Base-by-base conservation (phyloP, 2,888 invertebrate genomes). In the Rhorus exstirpatorius region DNA sequence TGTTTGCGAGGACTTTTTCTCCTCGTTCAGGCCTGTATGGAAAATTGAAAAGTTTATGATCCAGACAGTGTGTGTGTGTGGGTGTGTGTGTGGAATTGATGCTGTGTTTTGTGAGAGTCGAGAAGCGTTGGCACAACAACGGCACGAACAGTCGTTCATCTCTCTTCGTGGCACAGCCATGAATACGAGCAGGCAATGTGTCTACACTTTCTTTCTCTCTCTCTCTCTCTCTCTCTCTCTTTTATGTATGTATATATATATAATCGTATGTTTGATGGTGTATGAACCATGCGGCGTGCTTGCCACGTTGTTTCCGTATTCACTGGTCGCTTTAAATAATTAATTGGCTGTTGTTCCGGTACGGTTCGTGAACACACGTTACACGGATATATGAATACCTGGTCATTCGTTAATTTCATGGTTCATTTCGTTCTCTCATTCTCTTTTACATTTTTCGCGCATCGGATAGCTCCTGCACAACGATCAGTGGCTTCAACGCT, bases 391-490 rank as follows among this genome's bases (percentile, higher is more conserved):
- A 89, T 88, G 87, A 89, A 90, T 90, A 88, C 83, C 74, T 80
- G 83, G 85, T 87, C 88, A 87, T 89, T 89, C 88, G 88, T 90
- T 89, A 88, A 90, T 90, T 88, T 89, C 87, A 89, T 86, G 89
- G 88, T 90, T 90, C 87, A 89, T 89, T 90, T 80, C 80, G 84
- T 74, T 74, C 83, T 83, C 85, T n/a, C n/a, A n/a, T n/a, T 83
- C 83, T 85, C 83, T 81, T 83, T 77, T 81, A 63, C 61, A 79
- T 65, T 80, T 72, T 70, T 53, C 78, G 14, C 53, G 19, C 41
- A 65, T 38, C 79, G n/a, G 55, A 49, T 35, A 35, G 26, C 70
- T 49, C 19, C 41, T 51, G 35, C 46, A 63, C 49, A 58, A 24
- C n/a, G n/a, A n/a, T n/a, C 24, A 24, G 78, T 85, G 81, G 51